Base-by-base conservation (phyloP, 53 echinoderm and acorn worm genomes). In the Echinarachnius parma region DNA sequence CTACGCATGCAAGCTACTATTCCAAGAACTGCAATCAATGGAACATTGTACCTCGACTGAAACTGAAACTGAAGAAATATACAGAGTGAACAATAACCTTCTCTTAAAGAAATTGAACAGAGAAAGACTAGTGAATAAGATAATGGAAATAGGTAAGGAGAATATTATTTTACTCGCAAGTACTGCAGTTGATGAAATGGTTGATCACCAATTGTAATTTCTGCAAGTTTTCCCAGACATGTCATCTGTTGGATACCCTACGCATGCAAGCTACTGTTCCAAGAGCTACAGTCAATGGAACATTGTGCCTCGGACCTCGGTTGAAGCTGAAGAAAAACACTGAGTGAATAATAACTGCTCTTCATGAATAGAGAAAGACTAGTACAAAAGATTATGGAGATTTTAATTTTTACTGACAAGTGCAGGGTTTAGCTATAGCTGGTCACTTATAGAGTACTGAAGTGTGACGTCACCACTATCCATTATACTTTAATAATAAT, bases 281-380 rank as follows among this genome's bases (percentile, higher is more conserved):
- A 92, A 72, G 92, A 92, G 35, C 64, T 92, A 36, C 87, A 92
- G 60, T 87, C 92, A 18, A 92, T 92, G 92, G n/a, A 92, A 92
- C 83, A 91, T 92, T 31, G 87, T 87, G n/a, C n/a, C n/a, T n/a
- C n/a, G n/a, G n/a, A 27, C 92, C 91, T 36, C 28, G 92, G 27
- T 81, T 87, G 1, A 92, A 84, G 7, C 39, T 39, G 39, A 9
- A 83, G 64, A 87, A 87, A 63, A 84, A 87, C 66, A 82, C 74
- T 16, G 75, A 82, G 47, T 80, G 69, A 80, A 46, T 9, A 39
- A 39, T 7, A 7, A 39, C 13, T 39, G 13, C 13, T 13, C 13
- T 39, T 7, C 7, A 13, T 9, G 39, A 7, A 13, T 13, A 7
- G 7, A 39, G 39, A 39, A 39, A 39, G 13, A 39, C 7, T 39